Base-by-base conservation (phyloP, 2,113 vertebrate species). In the Oostethus manadensis region DNA sequence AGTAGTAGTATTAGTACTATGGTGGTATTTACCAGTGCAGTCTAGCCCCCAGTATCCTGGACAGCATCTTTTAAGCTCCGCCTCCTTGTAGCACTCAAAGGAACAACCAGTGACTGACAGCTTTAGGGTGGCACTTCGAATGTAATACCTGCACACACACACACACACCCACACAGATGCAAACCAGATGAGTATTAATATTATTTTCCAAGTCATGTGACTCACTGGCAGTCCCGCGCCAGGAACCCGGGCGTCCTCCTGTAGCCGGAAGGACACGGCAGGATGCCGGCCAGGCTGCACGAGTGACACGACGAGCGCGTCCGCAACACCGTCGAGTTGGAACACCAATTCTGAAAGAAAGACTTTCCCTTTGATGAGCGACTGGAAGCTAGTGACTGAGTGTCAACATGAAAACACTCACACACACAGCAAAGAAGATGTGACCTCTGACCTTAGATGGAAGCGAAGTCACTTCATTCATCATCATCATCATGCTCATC, bases 21-120 rank as follows among this genome's bases (percentile, higher is more conserved):
- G 13, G 10, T 1, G 14, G 38, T 42, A 42, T 42, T 46, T 59
- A 91, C 89, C 90, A 0, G 62, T 54, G 18, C 90, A 90, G 70
- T 91, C 76, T 1, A 64, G 76, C 16, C 90, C 90, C 90, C 90
- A 91, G 81, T 64, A 85, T 0, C 90, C 89, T 0, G 85, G 78
- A 68, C 90, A 91, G 69, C 90, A 90, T n/a, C 5, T 60, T 42
- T 60, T 71, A 44, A 87, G 44, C 66, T 80, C 53, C 42, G 43
- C 56, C 10, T 87, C 73, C 16, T 11, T 75, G 64, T 76, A 78
- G 58, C 90, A 90, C 64, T 83, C 66, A 15, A 84, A 81, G 15
- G 81, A 87, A 62, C 89, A 90, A 64, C 89, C 88, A 0, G 0
- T 33, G 11, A 86, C 0, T 1, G 44, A 4, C 13, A 87, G 0